Percentiles rank a stretch among this genome's conserved stretches.
Conservation (phyloP, 2,113 vertebrate species). For the Leptocoma aspasia region DNA sequence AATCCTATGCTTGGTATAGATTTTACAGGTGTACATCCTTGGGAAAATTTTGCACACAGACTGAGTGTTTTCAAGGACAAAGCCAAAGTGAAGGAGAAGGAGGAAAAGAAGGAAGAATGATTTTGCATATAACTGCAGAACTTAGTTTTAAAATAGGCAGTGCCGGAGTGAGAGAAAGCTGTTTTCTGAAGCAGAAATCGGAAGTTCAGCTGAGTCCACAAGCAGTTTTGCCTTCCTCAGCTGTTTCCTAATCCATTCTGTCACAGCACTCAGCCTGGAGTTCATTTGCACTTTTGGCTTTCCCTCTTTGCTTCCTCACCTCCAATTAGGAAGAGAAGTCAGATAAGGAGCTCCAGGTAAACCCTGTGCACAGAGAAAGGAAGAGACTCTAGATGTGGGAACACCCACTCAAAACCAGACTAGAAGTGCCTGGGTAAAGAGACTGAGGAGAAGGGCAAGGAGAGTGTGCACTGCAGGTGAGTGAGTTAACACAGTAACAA, state of each 20-base stretch:
- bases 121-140: neutral
- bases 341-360: neutral
- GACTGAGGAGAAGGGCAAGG: neutral
- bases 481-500: neutral
- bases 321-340: neutral
- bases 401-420: neutral
- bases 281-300: neutral
- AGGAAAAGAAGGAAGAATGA: neutral
- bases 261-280: neutral
- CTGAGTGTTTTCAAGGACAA: neutral
- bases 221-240: neutral
- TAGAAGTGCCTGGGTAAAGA: neutral
- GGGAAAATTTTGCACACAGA: neutral
- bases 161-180: neutral
- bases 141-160: neutral
- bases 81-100: neutral
- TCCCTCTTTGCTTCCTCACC: neutral
- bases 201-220: slow-evolving; percentile 8
- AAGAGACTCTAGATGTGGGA: neutral
- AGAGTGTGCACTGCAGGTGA: neutral
- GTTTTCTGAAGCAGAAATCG: neutral
- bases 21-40: neutral
- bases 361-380: neutral
- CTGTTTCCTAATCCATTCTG: neutral
- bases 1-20: neutral